Conservation (phyloP, 2,797 vertebrate genomes). For the Melopsittacus undulatus region DNA sequence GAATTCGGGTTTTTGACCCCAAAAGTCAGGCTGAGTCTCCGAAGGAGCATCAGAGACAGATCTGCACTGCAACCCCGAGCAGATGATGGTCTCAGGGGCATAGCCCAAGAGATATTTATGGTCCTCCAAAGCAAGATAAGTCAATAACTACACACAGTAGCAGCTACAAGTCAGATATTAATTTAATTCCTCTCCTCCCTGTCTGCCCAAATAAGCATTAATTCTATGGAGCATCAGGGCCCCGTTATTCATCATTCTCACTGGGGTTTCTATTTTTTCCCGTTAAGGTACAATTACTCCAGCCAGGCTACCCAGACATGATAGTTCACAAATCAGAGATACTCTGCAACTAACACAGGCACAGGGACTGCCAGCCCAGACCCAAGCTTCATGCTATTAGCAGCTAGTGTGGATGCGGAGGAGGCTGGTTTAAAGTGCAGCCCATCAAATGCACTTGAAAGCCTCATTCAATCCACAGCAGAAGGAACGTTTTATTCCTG, state of each 20-base stretch:
- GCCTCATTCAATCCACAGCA: neutral
- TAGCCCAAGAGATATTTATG: slow-evolving; percentile 22
- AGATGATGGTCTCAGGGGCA: slow-evolving; percentile 20
- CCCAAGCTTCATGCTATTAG: neutral
- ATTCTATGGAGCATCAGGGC: slow-evolving; percentile 34
- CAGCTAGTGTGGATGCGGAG: accelerated
- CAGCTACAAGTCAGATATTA: slow-evolving; percentile 68
- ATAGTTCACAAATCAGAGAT: neutral
- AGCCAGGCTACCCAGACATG: neutral
- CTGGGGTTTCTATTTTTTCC: neutral
- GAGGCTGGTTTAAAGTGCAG: neutral
- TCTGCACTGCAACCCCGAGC: neutral
- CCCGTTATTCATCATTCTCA: slow-evolving; percentile 45
- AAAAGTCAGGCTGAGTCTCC: slow-evolving; percentile 16
- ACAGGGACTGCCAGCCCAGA: neutral
- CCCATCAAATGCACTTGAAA: neutral
- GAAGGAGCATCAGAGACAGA: slow-evolving; percentile 24
- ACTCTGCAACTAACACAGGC: neutral
- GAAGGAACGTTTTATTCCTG: slow-evolving; percentile 11
- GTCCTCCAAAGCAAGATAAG: slow-evolving; percentile 51
- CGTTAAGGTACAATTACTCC: neutral
- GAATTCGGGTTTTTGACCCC: slow-evolving; percentile 33
- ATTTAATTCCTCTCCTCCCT: slow-evolving; percentile 68
- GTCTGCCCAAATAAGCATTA: slow-evolving; percentile 52
- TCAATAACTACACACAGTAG: slow-evolving; percentile 63